These are phyloP conservation scores for Drosophila neocordata DNA, from an alignment of 1,140 invertebrate genomes.

Conservation along the genomic window DNA sequence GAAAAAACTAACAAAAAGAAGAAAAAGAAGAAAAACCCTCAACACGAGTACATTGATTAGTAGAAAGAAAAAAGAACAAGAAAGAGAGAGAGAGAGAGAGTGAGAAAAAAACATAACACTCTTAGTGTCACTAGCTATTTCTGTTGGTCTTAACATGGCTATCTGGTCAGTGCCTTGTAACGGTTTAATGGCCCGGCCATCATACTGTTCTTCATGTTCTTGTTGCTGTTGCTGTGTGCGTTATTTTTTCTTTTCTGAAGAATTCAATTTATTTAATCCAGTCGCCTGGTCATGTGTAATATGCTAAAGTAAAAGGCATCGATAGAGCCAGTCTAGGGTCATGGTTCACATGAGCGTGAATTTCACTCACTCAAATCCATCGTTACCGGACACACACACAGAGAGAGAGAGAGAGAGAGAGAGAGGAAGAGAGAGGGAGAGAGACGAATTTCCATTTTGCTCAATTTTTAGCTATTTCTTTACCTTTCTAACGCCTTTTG, in stretches of 20 bases:
- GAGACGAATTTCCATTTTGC: slow-evolving; percentile 7
- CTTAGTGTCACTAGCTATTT: too few relatives aligned
- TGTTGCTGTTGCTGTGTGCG: slow-evolving; percentile 1
- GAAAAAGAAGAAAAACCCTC: too few relatives aligned
- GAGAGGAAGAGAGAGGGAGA: neutral
- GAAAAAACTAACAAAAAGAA: neutral
- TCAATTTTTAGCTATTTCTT: neutral
- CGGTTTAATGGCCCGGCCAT: slow-evolving; percentile 50
- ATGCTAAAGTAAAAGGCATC: slow-evolving; percentile 34
- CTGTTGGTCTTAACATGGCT: neutral
- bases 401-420: neutral
- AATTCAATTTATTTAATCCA: slow-evolving; percentile 79
- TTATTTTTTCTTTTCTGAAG: slow-evolving; percentile 38
- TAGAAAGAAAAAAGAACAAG: too few relatives aligned
- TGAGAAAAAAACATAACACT: too few relatives aligned
- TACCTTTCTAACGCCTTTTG: slow-evolving; percentile 3
- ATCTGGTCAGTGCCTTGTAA: neutral
- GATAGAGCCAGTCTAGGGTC: neutral
- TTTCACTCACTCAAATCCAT: slow-evolving; percentile 8
- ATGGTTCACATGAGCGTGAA: slow-evolving; percentile 8
- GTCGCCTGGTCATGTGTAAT: slow-evolving; percentile 59
- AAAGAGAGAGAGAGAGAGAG: too few relatives aligned
- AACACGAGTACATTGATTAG: too few relatives aligned
- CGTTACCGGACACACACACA: slow-evolving; percentile 3
- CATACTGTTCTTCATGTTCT: slow-evolving; percentile 33